These are phyloP conservation scores for Mesodorylaimus sp. DNA, from an alignment of 2,888 invertebrate species.

Conservation along the genomic window DNA sequence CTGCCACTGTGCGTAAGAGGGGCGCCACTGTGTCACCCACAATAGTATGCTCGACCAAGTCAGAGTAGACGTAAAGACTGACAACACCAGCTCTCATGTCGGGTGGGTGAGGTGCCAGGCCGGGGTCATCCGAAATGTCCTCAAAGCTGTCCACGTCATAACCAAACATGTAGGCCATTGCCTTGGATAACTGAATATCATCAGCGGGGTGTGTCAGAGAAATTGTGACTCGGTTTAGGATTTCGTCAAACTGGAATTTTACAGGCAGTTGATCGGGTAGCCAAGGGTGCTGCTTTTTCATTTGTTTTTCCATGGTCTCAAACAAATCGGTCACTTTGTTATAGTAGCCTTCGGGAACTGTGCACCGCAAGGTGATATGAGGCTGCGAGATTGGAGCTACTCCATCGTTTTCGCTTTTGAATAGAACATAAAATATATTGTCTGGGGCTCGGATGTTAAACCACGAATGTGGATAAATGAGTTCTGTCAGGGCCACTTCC, in stretches of 20 bases:
- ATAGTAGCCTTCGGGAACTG: not conserved
- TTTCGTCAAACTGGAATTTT: not conserved
- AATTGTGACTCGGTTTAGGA: too few relatives aligned
- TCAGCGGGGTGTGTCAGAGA: too few relatives aligned
- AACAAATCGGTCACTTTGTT: not conserved
- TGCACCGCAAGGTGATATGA: too few relatives aligned
- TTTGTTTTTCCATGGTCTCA: too few relatives aligned
- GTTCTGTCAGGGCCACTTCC: constrained; percentile 6
- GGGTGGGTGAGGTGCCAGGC: not conserved
- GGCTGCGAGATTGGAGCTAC: not conserved
- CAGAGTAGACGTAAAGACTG: constrained; percentile 5
- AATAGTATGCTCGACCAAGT: not conserved
- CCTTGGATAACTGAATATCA: too few relatives aligned
- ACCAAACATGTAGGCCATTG: too few relatives aligned
- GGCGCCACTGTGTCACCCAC: constrained; percentile 1
- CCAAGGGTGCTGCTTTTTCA: not conserved
- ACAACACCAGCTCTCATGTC: constrained; percentile 4
- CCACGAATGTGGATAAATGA: not conserved
- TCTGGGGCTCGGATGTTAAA: too few relatives aligned
- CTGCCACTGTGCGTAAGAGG: not conserved
- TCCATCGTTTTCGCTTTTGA: not conserved
- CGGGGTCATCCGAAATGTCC: too few relatives aligned
- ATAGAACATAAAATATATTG: not conserved
- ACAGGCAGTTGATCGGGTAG: not conserved
- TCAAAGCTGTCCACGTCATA: too few relatives aligned